Evolutionary conservation across 2,797 vertebrate genomes (phyloP), one percentile per base, ranked within the genome.

Genomic region (Smutsia temminckii): DNA sequence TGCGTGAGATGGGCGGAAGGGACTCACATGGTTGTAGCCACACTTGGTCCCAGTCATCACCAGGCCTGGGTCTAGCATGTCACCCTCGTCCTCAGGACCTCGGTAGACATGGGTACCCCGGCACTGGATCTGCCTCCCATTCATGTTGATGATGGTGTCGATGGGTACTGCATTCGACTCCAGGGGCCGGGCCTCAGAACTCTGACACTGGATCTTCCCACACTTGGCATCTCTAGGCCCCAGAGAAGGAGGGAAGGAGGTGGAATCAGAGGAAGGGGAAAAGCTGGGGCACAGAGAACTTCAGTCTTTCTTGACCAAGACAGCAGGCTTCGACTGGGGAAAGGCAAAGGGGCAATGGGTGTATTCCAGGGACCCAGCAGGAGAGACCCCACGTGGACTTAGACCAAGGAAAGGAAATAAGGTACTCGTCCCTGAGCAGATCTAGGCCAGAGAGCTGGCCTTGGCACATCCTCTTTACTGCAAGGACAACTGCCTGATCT

Each of bases 21-120:
- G 64, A 98, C 99, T 98, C 96, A 99, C 99, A 49, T 99, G 99
- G 95, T 99, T 99, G 37, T 98, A 97, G 0, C 99, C 99, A 94
- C 99, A 99, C 97, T 99, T 99, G 92, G 99, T 99, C 68, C 99
- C 99, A 0, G 99, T 99, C 99, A 99, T 97, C 98, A 99, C 99
- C 95, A 99, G 98, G 37, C 99, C 99, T 0, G 99, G 99, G 97
- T 99, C 99, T 97, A 99, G 98, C 92, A 99, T 99, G 97, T 99
- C 99, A 0, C 98, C 99, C 68, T 99, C 99, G 32, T 97, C 98
- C 0, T 98, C 98, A 13, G 98, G 98, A 0, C 94, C 74, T 80
- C 98, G 99, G 98, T 99, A 99, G 51, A 99, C 99, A 0, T 99
- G 99, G 18, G 99, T 99, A 7, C 99, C 99, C 94, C 99, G 98